Base-by-base conservation (phyloP, 2,797 vertebrate genomes). In the Pempheris klunzingeri region DNA sequence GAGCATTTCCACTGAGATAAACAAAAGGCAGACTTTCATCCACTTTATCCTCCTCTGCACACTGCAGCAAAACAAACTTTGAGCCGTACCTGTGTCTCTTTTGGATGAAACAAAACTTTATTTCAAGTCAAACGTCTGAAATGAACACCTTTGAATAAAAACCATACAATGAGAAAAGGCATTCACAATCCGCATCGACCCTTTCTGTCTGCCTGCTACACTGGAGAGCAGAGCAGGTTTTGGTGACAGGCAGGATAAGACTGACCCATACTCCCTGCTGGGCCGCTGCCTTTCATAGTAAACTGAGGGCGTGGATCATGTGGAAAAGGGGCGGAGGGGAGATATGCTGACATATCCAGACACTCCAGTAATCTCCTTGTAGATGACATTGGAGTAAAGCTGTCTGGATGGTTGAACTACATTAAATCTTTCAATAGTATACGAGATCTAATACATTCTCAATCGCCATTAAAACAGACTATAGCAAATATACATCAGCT, bases 61-160 rank as follows among this genome's bases (percentile, higher is more conserved):
- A 58, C 30, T 9, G 20, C 50, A 50, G 52, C 36, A 73, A 26
- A 77, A 50, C n/a, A 53, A 66, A 72, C 24, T 30, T 24, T 32
- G 2, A 64, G 30, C n/a, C 44, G 1, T 58, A 43, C 41, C 32
- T 30, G 4, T 52, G n/a, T 57, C n/a, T 43, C 4, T 26, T 67
- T 50, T 59, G 34, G 64, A 65, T 72, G 50, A 83, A 88, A 80
- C 24, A 67, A 20, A 54, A 69, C 53, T 88, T 91, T 80, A 85
- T 85, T 87, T 80, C 69, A 80, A 81, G 76, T 87, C 43, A 81
- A 81, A 83, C 11, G 4, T 66, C 74, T 74, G 28, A 88, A 83
- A 66, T 32, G 5, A 83, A 73, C 62, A 67, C 7, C 2, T 64
- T 71, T 77, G 17, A 67, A 52, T 71, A 69, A 74, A 87, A 80